Base-by-base conservation (phyloP, 2,888 invertebrate genomes). In the Leptothorax acervorum region DNA sequence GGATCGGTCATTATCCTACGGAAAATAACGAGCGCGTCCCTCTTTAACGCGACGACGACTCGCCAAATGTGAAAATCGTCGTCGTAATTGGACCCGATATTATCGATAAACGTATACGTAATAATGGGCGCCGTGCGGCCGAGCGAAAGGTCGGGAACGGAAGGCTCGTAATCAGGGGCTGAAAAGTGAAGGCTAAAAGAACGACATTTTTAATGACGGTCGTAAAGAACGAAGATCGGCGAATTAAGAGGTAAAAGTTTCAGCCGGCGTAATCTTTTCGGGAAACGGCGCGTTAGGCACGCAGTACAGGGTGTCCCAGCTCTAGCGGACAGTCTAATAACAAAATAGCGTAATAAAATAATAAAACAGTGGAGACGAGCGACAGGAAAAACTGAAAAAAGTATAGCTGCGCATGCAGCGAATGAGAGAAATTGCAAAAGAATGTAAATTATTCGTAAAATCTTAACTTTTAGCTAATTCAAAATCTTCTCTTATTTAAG, bases 51-150 rank as follows among this genome's bases (percentile, higher is more conserved):
- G 57, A 79, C 71, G 60, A 79, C 60, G 48, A 79, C 18, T 18
- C 79, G 8, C 60, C 48, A 81, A 81, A 81, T 81, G 79, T 71
- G 79, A 81, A 71, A 81, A 81, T 81, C 60, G 71, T 55, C 55
- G n/a, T 71, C 48, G 71, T 71, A 81, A 81, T 71, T 71, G 71
- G 60, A 12, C 12, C 12, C 45, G 28, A 12, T 73, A 73, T 79
- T 71, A 81, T 81, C 79, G 79, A 81, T 81, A 62, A 71, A 81
- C 18, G 71, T 71, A 71, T 71, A 71, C 9, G 60, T 81, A 81
- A 81, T 81, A 81, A 81, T 57, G 60, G 71, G 71, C 71, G 60
- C 23, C 71, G 57, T 18, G n/a, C n/a, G 15, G 71, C 15, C 48
- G 55, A 79, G 65, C 76, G 39, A 76, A 15, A 66, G 53, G 8